Evolutionary conservation across 2,888 invertebrate species (phyloP), one percentile per base, ranked within the genome.

Genomic region (Monochamus alternatus): DNA sequence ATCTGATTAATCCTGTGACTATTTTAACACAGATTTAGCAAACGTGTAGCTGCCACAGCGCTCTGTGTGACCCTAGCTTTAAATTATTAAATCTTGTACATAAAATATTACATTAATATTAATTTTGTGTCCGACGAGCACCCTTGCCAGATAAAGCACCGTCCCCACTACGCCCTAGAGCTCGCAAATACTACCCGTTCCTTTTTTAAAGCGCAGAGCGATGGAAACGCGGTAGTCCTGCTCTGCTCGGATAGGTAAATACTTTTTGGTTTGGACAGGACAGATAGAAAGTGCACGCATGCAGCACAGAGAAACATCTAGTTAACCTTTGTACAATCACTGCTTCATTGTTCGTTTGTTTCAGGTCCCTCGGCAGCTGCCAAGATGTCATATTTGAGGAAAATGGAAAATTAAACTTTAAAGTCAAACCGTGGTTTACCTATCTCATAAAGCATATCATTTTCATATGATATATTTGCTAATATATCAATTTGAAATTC

Each of bases 241-340:
- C 85, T 83, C 85, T 84, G 76, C 76, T 76, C 72, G 76, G 72
- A 59, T 72, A 66, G 75, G 67, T 75, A 75, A 74, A 77, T 67
- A 71, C 66, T 73, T 70, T 59, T 75, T 74, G 75, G 60, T 67
- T 78, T 76, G 78, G 79, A 81, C 79, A 85, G 85, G 83, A 84
- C 81, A 83, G 83, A 85, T 80, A 84, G 80, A 82, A 74, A 84
- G 83, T 85, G 86, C 85, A 83, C 78, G 79, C 87, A 87, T 87
- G 87, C 87, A 87, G 87, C 86, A 87, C 86, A 87, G 83, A 87
- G 82, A 87, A 81, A 84, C 84, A 83, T 80, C 82, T 82, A 82
- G 59, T 65, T 76, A 75, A 77, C 80, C 77, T 79, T 81, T 78
- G 74, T 77, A 81, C 82, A 81, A 80, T n/a, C 9, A 60, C 60